Base-by-base conservation (phyloP, 1,140 invertebrate species). In the Tribolium madens region DNA sequence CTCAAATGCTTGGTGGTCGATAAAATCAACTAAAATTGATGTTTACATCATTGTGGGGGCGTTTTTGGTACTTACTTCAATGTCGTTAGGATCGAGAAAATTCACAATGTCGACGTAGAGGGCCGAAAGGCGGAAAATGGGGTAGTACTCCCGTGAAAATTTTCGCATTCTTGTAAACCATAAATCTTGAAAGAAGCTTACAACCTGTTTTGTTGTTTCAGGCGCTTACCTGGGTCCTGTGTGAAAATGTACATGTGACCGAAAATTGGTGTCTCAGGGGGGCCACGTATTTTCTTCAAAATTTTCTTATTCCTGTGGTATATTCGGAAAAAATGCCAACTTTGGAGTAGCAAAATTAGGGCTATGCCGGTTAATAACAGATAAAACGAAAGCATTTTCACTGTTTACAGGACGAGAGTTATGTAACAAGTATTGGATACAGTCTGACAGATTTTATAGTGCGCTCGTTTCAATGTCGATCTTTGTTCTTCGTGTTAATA, bases 1-100 rank as follows among this genome's bases (percentile, higher is more conserved):
- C 17, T 36, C 46, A 64, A 26, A 36, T 75, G 53, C 68, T 75
- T 64, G 17, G 73, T 64, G 18, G 53, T 12, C 4, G 71, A 73
- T n/a, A 73, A 15, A 33, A 73, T 18, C 10, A 73, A 14, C 71
- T 73, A 18, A 15, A 42, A 73, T 12, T 6, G 10, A 1, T 17
- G 1, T 50, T 9, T 26, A 9, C 2, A 36, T 18, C 13, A 46
- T 3, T 26, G 3, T 26, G 21, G 1, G n/a, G n/a, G n/a, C n/a
- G 21, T 26, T 3, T 26, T 26, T 17, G 18, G 2, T 33, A 72
- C 70, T 14, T 15, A 72, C 70, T 52, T 72, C 70, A n/a, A 72
- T 72, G 14, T 72, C 70, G 4, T 50, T 14, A n/a, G 70, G 70
- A 3, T 72, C 36, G 5, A 72, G 15, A 14, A 72, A 52, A 31